Evolutionary conservation across 2,797 vertebrate species (phyloP).

Genomic region (Aldrovandia affinis): DNA sequence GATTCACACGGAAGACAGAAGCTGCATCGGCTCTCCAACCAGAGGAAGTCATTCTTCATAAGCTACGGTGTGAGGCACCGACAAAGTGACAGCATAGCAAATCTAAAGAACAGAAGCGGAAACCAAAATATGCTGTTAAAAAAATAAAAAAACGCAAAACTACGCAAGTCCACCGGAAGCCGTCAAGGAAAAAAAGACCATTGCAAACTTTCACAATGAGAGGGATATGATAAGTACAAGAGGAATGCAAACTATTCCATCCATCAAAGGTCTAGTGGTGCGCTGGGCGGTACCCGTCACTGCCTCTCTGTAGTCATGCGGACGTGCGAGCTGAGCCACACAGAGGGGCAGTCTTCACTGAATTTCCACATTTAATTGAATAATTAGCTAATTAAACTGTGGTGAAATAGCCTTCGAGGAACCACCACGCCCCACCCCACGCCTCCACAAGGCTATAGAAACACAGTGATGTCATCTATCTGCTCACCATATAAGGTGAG

Average conservation of each 20-base stretch:
- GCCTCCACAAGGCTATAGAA: constrained; percentile 18
- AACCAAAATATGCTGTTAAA: neutral
- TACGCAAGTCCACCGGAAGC: neutral
- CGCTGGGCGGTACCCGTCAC: neutral
- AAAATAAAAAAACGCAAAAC: neutral
- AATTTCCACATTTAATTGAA: neutral
- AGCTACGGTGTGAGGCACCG: neutral
- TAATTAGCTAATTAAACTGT: neutral
- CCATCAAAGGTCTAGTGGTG: neutral
- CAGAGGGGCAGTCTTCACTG: neutral
- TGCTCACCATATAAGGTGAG: constrained; percentile 27
- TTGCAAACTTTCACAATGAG: neutral
- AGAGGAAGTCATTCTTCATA: constrained; percentile 59
- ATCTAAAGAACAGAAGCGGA: constrained; percentile 16
- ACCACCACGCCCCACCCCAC: too few relatives aligned
- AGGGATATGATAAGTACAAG: neutral
- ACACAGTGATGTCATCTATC: constrained; percentile 31
- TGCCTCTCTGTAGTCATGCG: neutral
- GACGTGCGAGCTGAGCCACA: too few relatives aligned
- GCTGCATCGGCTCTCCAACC: constrained; percentile 22
- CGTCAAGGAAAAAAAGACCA: neutral
- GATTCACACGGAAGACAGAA: neutral
- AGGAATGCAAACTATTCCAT: neutral
- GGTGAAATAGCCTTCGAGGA: neutral
- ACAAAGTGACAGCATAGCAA: neutral